These are phyloP conservation scores for Frankliniella intonsa DNA, from an alignment of 2,888 invertebrate species.

Conservation along the genomic window DNA sequence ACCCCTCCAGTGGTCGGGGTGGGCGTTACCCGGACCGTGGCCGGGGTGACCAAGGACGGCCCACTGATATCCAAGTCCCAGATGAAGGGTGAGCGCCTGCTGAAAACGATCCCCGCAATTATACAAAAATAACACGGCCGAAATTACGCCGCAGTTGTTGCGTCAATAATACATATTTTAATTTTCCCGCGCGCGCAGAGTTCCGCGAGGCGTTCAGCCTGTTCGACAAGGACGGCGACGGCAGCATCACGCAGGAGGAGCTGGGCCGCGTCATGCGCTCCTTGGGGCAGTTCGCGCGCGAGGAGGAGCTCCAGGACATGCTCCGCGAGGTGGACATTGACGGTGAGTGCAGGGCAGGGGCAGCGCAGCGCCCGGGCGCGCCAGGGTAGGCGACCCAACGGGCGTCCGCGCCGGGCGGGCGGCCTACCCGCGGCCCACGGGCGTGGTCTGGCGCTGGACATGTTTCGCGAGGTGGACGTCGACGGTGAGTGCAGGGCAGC, in stretches of 20 bases:
- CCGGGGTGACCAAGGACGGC: background rate
- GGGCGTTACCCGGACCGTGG: background rate
- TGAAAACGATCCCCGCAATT: no score
- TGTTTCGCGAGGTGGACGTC: slow-evolving; percentile 77
- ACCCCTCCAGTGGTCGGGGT: background rate
- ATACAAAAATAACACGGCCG: no score
- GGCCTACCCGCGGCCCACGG: background rate
- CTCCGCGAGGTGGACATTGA: slow-evolving; percentile 76
- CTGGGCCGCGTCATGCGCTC: slow-evolving; percentile 81
- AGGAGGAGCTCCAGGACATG: slow-evolving; percentile 82
- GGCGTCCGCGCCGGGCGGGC: background rate
- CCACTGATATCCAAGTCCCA: slow-evolving; percentile 57
- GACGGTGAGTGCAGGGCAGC: slow-evolving; percentile 55
- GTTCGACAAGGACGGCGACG: slow-evolving; percentile 84
- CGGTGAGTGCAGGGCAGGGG: slow-evolving; percentile 50
- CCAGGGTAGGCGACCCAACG: background rate
- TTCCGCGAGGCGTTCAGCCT: slow-evolving; percentile 81
- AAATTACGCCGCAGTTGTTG: no score
- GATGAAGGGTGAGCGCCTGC: slow-evolving; percentile 64
- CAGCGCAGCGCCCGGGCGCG: background rate
- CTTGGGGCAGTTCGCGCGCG: slow-evolving; percentile 78
- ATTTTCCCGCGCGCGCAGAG: slow-evolving; percentile 51
- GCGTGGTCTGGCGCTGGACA: slow-evolving; percentile 52
- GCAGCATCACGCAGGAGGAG: slow-evolving; percentile 82
- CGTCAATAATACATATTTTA: slow-evolving; percentile 26